Conservation (phyloP, 2,113 vertebrate genomes). For the Melierax canorus region DNA sequence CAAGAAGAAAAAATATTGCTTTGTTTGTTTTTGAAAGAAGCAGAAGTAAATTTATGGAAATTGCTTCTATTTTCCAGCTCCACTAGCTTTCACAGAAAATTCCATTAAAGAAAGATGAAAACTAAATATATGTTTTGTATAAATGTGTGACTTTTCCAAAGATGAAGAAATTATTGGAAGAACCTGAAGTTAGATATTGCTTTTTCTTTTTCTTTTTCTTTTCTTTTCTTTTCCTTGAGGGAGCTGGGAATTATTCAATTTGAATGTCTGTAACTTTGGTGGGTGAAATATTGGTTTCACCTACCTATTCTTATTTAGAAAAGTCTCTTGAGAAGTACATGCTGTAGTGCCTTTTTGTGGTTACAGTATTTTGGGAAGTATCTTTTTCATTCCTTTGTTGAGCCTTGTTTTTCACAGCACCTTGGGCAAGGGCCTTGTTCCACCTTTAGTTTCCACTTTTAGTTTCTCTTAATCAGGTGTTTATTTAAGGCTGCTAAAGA, state of each 20-base stretch:
- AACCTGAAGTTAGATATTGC: not conserved
- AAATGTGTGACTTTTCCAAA: slow-evolving; percentile 6
- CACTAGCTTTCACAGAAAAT: not conserved
- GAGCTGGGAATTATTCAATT: not conserved
- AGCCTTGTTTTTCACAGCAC: not conserved
- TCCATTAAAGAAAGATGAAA: slow-evolving; percentile 12
- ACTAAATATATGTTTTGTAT: not conserved
- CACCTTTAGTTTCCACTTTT: not conserved
- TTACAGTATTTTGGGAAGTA: not conserved
- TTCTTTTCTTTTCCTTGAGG: not conserved
- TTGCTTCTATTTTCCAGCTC: slow-evolving; percentile 8
- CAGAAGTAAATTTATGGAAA: slow-evolving; percentile 30
- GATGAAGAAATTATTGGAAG: not conserved
- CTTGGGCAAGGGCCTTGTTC: not conserved
- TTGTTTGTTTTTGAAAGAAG: not conserved
- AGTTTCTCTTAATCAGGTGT: not conserved
- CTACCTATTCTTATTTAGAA: not conserved
- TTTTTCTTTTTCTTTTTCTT: not conserved
- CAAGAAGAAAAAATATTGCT: not conserved
- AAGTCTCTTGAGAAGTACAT: not conserved
- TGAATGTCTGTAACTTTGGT: not conserved
- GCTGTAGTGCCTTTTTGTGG: not conserved
- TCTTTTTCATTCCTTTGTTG: not conserved
- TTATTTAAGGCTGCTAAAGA: not conserved
- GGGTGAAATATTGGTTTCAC: not conserved